Evolutionary conservation across 1,140 invertebrate genomes (phyloP).

Genomic region (Coptotermes formosanus): DNA sequence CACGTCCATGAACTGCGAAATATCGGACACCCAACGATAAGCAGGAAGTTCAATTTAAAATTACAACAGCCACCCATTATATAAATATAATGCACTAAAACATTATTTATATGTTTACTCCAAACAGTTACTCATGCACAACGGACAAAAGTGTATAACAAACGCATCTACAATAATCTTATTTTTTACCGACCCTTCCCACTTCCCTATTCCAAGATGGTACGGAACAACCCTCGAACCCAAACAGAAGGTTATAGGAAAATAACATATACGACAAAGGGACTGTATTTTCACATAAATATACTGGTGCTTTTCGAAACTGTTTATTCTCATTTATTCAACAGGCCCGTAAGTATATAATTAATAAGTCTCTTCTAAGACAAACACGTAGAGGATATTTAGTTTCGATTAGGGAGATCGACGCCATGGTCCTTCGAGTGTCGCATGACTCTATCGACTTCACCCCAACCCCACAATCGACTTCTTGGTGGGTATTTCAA

Average conservation of each 20-base stretch:
- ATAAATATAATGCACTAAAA: background rate
- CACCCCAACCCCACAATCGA: too few relatives aligned
- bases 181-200: background rate
- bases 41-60: too few relatives aligned
- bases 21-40: too few relatives aligned
- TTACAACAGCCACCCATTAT: background rate
- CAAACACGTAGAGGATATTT: background rate
- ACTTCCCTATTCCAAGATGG: background rate
- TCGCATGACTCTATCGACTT: too few relatives aligned
- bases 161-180: background rate
- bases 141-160: background rate
- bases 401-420: background rate
- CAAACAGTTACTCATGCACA: background rate
- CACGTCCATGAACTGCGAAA: background rate
- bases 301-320: background rate
- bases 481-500: too few relatives aligned
- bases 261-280: background rate
- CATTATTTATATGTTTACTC: background rate
- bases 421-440: background rate
- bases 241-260: background rate
- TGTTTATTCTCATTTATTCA: background rate
- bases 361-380: background rate
- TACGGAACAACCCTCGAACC: background rate
- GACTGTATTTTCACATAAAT: background rate
- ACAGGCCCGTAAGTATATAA: background rate